phyloP scores from a whole-genome alignment of 2,888 invertebrate species.

The Calephelis perditalis region DNA sequence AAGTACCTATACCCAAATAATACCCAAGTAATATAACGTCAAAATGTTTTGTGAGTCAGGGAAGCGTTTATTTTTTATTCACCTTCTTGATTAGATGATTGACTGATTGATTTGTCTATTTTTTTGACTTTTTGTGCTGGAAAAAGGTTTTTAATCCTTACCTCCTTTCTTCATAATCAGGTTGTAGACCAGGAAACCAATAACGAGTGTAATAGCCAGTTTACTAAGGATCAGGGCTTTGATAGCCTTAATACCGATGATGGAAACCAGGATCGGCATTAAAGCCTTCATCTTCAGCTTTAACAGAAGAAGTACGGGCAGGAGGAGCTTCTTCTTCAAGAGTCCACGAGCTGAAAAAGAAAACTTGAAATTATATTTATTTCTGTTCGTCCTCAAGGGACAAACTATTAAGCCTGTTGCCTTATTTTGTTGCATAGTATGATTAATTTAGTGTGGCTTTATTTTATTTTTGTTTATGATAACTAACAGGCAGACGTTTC shows the following conservation, averaged over 20 bases:
- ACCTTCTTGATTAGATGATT: constrained; percentile 6
- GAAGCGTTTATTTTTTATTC: no score
- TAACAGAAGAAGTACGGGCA: constrained; percentile 87
- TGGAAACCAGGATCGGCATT: constrained; percentile 88
- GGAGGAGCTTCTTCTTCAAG: constrained; percentile 89
- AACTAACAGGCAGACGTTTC: no score
- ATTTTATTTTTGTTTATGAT: no score
- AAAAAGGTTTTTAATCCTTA: constrained; percentile 38
- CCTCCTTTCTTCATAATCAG: constrained; percentile 86
- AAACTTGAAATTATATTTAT: not conserved
- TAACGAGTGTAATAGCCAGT: constrained; percentile 87
- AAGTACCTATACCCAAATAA: not conserved
- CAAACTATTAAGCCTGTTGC: no score
- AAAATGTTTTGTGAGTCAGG: no score
- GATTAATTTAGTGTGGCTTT: not conserved
- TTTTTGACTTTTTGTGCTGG: not conserved
- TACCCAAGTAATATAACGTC: no score
- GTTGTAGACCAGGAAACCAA: constrained; percentile 89
- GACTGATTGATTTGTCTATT: not conserved
- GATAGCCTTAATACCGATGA: constrained; percentile 88
- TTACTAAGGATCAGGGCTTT: constrained; percentile 92
- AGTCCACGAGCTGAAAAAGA: constrained; percentile 83
- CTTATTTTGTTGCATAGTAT: not conserved
- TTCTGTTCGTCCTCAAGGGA: no score
- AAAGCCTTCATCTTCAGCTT: constrained; percentile 91